Evolutionary conservation across 2,888 invertebrate species (phyloP).

Genomic region (Orthonychiurus folsomi): DNA sequence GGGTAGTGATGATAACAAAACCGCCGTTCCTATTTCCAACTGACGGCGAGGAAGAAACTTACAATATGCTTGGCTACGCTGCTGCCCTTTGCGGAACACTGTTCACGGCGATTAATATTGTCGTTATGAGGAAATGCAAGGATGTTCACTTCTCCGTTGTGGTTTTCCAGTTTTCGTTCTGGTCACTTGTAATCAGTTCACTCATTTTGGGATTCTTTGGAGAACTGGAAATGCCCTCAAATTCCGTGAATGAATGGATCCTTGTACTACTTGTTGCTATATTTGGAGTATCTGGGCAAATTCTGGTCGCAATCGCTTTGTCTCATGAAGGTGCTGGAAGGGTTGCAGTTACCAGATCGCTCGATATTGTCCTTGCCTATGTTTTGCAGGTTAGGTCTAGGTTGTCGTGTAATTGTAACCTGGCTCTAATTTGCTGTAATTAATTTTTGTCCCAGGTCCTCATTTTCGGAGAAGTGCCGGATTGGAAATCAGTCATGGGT

Average conservation of each 20-base stretch:
- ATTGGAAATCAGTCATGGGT: constrained; percentile 45
- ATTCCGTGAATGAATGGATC: constrained; percentile 27
- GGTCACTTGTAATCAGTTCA: constrained; percentile 44
- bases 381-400: constrained; percentile 42
- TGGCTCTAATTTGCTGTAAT: constrained; percentile 5
- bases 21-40: constrained; percentile 46
- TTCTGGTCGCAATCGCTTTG: constrained; percentile 46
- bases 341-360: constrained; percentile 47
- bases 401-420: neutral
- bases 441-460: constrained; percentile 40
- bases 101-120: constrained; percentile 48
- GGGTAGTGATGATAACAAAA: constrained; percentile 46
- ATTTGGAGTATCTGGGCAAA: constrained; percentile 46
- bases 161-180: constrained; percentile 46
- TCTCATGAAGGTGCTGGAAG: constrained; percentile 48
- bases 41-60: constrained; percentile 41
- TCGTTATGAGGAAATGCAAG: constrained; percentile 47
- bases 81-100: constrained; percentile 46
- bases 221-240: constrained; percentile 24
- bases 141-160: constrained; percentile 47
- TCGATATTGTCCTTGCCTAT: constrained; percentile 48
- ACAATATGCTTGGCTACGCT: constrained; percentile 46
- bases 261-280: constrained; percentile 42
- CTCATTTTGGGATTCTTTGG: constrained; percentile 41
- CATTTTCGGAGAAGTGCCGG: constrained; percentile 46